Base-by-base conservation (phyloP, 2,888 invertebrate genomes). In the Drosophila nr. fundita region DNA sequence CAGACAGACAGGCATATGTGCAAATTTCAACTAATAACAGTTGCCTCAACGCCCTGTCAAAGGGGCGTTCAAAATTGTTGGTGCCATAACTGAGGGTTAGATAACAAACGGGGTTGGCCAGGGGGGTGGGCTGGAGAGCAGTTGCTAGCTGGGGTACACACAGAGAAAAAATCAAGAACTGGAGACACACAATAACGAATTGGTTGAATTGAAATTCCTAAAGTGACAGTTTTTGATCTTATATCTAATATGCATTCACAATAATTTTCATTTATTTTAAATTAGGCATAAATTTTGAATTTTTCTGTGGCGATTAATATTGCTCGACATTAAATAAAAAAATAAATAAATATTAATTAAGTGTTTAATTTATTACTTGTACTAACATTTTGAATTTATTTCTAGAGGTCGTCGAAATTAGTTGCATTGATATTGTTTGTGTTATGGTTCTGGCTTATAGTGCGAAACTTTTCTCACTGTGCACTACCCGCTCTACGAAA, bases 1-100 rank as follows among this genome's bases (percentile, higher is more conserved):
- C 38, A 38, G 55, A 38, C 78, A 45, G 38, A 29, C 78, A 53
- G 63, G 55, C 80, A 82, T 75, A 82, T 86, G 78, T 64, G 61
- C 66, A 53, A 66, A 82, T 78, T 82, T 65, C 15, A 70, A 76
- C 78, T 85, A 87, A 86, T 88, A 88, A 86, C 90, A 85, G 90
- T 86, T 87, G 70, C 90, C 83, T 80, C 71, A 64, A 49, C 71
- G 49, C 52, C 60, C 63, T 71, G 78, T 68, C 80, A 76, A 85
- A 86, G 73, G 79, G 87, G 78, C 86, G 88, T 78, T 66, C 24
- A 45, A 62, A 60, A 62, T 50, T 60, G 62, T 49, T 65, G 60
- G 57, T 48, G 63, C 73, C 73, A 69, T 68, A 83, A 78, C 72
- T 68, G 77, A 79, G 89, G 90, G 90, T 87, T 85, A 88, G 73